Conservation (phyloP, 2,888 invertebrate species). For the Campopleginae sp. region DNA sequence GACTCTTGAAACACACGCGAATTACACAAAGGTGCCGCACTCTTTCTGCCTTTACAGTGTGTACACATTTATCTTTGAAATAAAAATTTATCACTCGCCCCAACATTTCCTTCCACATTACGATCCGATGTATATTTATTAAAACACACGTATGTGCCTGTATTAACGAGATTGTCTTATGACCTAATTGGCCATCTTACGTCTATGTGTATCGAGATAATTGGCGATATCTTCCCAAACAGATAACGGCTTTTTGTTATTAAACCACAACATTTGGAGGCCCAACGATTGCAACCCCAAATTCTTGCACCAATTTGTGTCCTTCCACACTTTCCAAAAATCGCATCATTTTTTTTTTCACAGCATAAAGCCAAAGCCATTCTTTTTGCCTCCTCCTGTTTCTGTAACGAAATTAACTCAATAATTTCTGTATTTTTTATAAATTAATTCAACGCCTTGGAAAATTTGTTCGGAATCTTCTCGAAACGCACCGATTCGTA, state of each 20-base stretch:
- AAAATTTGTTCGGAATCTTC: not conserved
- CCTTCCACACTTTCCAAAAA: not conserved
- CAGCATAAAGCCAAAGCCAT: not conserved
- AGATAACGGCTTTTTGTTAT: slow-evolving; percentile 47
- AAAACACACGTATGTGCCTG: not conserved
- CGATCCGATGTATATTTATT: not conserved
- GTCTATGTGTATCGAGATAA: slow-evolving; percentile 48
- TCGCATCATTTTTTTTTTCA: not conserved
- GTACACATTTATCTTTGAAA: slow-evolving; percentile 34
- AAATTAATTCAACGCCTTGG: not conserved
- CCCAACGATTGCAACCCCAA: not conserved
- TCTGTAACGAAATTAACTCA: not conserved
- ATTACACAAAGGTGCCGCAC: slow-evolving; percentile 46
- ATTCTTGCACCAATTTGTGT: not conserved
- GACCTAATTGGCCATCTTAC: slow-evolving; percentile 43
- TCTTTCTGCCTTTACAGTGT: not conserved
- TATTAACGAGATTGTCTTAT: slow-evolving; percentile 24
- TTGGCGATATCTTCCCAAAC: slow-evolving; percentile 55
- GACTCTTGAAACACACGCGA: slow-evolving; percentile 31
- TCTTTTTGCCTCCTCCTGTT: not conserved
- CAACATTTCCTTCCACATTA: not conserved
- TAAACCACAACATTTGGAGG: not conserved
- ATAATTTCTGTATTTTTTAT: not conserved
- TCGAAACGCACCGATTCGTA: no score
- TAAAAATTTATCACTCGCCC: slow-evolving; percentile 51